Evolutionary conservation across 2,888 invertebrate species (phyloP).

Genomic region (Scaptomyza polygonia): DNA sequence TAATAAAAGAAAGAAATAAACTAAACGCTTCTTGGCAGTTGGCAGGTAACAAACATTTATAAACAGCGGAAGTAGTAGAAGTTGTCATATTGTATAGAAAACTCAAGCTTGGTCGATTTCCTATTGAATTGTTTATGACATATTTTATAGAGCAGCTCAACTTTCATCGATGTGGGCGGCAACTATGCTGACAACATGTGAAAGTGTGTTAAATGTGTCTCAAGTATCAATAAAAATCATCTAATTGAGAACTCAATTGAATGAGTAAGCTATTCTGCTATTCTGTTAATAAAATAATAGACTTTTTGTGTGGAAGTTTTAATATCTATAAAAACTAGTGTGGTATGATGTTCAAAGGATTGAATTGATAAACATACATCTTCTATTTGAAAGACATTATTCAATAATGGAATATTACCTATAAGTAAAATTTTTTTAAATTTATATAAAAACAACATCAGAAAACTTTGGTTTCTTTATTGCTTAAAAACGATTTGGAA

Average conservation of each 20-base stretch:
- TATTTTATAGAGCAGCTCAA: slow-evolving; percentile 22
- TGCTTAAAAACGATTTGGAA: too few relatives aligned
- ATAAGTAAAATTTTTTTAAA: too few relatives aligned
- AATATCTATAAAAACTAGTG: too few relatives aligned
- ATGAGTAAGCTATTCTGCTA: too few relatives aligned
- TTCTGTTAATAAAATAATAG: too few relatives aligned
- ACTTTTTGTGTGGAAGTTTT: too few relatives aligned
- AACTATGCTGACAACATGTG: slow-evolving; percentile 14
- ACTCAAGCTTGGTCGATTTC: slow-evolving; percentile 35
- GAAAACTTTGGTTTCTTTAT: too few relatives aligned
- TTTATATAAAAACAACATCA: too few relatives aligned
- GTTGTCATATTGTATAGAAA: slow-evolving; percentile 6
- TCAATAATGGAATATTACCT: too few relatives aligned
- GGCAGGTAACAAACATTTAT: slow-evolving; percentile 39
- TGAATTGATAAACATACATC: too few relatives aligned
- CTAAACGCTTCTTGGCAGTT: slow-evolving; percentile 33
- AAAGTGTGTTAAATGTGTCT: slow-evolving; percentile 49
- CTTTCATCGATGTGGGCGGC: slow-evolving; percentile 4
- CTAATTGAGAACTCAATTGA: slow-evolving; percentile 26
- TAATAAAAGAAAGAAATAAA: slow-evolving; percentile 54
- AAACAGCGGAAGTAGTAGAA: slow-evolving; percentile 28
- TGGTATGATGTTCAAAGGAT: too few relatives aligned
- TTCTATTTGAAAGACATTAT: too few relatives aligned
- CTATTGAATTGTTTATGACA: slow-evolving; percentile 8
- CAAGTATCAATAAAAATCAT: slow-evolving; percentile 47